Evolutionary conservation across 2,113 vertebrate genomes (phyloP), one percentile per base, ranked within the genome.

Genomic region (Pterocles gutturalis): DNA sequence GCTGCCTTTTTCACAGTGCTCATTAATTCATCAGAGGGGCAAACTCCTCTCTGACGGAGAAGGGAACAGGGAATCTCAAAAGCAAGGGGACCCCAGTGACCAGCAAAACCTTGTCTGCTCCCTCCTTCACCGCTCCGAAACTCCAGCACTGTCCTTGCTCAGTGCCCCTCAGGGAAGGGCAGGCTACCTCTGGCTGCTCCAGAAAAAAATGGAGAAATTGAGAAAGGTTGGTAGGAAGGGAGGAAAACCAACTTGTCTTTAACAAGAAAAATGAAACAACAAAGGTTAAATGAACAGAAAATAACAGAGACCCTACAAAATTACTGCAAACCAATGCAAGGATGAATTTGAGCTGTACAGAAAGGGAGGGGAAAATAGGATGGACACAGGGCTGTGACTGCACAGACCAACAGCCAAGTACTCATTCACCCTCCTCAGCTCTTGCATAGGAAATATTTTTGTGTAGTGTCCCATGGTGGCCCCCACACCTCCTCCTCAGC

Each of bases 341-440:
- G 54, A 73, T 6, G 28, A 0, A 0, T 24, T 34, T 0, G 6
- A 25, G 55, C 38, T 25, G 51, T 7, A n/a, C 2, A 17, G 54
- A 57, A 61, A 38, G 45, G 26, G 55, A 17, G 17, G 11, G 19
- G 84, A 16, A 33, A 75, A 41, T 0, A 16, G 65, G 28, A 70
- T 1, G 38, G 57, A 26, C 43, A 65, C 24, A 19, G n/a, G n/a
- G 33, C 26, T 87, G 84, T 58, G 67, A 65, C 1, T 17, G 53
- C 54, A 62, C 24, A 83, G 36, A 80, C 29, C n/a, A 43, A 11
- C n/a, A n/a, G 65, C 69, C 26, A 31, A n/a, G 36, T 15, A 9
- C 58, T 33, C 36, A 9, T 6, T 29, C 1, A 0, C n/a, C 41
- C n/a, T 70, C 36, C 61, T 43, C 72, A 36, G 2, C 34, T 62